Evolutionary conservation across 2,113 vertebrate genomes (phyloP).

Genomic region (Oreamnos americanus): DNA sequence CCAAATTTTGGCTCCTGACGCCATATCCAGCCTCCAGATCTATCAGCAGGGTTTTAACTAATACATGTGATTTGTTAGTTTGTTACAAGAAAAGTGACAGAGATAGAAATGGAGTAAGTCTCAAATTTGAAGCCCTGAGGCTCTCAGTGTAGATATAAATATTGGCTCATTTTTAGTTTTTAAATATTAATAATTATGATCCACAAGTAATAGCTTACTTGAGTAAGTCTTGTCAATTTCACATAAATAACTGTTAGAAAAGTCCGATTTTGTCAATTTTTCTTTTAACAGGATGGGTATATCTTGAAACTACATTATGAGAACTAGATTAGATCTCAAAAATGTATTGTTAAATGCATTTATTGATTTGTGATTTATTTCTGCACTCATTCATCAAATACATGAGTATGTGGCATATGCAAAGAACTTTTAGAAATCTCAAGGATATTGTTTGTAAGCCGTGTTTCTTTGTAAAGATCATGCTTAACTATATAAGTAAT

Average conservation of each 20-base stretch:
- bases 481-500: background rate
- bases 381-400: background rate
- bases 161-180: background rate
- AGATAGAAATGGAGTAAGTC: background rate
- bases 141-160: background rate
- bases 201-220: background rate
- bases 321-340: background rate
- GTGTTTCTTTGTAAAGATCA: background rate
- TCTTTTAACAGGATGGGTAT: background rate
- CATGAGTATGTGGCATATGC: background rate
- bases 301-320: background rate
- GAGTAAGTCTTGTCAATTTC: background rate
- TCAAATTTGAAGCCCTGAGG: background rate
- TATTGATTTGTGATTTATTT: background rate
- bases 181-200: background rate
- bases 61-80: background rate
- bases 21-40: background rate
- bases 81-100: background rate
- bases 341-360: background rate
- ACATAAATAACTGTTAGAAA: background rate
- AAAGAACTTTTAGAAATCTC: background rate
- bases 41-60: background rate
- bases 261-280: background rate
- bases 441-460: background rate
- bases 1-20: background rate